These are phyloP conservation scores for Carposina sasakii DNA, from an alignment of 1,140 invertebrate species.

Conservation along the genomic window DNA sequence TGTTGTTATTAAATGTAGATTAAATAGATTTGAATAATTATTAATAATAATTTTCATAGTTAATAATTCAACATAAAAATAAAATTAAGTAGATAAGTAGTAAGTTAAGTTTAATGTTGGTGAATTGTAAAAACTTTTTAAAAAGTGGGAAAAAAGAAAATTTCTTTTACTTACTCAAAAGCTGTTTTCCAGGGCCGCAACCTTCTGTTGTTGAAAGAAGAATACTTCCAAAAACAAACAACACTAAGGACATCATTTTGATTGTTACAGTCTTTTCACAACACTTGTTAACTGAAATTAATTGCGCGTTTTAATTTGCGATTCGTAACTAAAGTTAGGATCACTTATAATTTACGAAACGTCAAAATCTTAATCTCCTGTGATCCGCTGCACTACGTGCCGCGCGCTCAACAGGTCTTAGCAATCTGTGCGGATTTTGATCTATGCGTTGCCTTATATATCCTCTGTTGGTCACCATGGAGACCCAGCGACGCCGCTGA, in stretches of 20 bases:
- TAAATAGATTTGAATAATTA: too few species aligned
- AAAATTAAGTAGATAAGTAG: too few species aligned
- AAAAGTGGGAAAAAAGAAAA: not conserved
- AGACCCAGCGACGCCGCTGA: constrained; percentile 57
- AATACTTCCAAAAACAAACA: constrained; percentile 62
- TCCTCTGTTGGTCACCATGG: constrained; percentile 44
- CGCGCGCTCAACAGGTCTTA: constrained; percentile 56
- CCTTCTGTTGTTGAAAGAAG: constrained; percentile 58
- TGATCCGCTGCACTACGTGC: constrained; percentile 63
- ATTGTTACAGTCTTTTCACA: constrained; percentile 47
- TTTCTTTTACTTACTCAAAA: constrained; percentile 52
- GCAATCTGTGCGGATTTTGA: constrained; percentile 44
- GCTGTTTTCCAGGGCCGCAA: constrained; percentile 55
- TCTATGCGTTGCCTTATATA: constrained; percentile 46
- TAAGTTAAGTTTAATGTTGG: too few species aligned
- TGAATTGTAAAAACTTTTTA: not conserved
- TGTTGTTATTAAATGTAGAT: too few species aligned
- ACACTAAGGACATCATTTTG: constrained; percentile 66
- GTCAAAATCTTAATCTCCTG: constrained; percentile 52
- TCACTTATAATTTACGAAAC: constrained; percentile 69
- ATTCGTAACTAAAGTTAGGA: constrained; percentile 62
- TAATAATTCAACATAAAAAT: not conserved
- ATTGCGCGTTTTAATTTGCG: constrained; percentile 52
- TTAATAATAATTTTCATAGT: too few species aligned
- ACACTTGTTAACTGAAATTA: constrained; percentile 57